Conservation (phyloP, 2,113 vertebrate species). For the Sialia sialis region DNA sequence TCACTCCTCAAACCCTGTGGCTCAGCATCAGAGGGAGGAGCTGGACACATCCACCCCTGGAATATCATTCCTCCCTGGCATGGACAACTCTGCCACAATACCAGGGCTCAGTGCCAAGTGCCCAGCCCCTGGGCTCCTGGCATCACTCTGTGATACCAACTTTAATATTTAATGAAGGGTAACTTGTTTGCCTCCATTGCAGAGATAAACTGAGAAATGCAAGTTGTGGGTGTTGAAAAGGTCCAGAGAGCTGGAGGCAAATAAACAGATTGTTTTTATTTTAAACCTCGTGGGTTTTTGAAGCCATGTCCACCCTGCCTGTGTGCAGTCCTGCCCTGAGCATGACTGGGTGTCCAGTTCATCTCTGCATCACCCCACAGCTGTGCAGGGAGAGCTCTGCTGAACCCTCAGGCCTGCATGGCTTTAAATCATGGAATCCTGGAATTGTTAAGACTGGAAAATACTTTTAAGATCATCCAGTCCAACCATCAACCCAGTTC, state of each 20-base stretch:
- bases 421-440: background rate
- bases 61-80: background rate
- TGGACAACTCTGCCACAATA: background rate
- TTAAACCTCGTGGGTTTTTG: too few relatives aligned
- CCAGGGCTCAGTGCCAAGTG: background rate
- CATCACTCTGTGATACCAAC: background rate
- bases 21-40: background rate
- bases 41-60: background rate
- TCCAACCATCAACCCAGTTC: background rate
- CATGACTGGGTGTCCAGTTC: background rate
- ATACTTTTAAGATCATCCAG: background rate
- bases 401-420: background rate
- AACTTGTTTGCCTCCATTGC: background rate
- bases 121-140: background rate
- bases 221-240: background rate
- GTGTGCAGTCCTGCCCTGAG: accelerated
- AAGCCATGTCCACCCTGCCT: background rate
- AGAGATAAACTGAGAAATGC: background rate
- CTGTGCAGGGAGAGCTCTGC: background rate
- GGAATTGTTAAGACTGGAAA: background rate
- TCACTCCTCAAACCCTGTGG: background rate
- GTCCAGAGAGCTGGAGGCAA: background rate
- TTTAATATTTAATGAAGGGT: background rate
- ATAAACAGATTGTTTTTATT: background rate
- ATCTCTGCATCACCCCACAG: background rate